Percentiles rank a stretch among this genome's conserved stretches.
phyloP scores from a whole-genome alignment of 2,888 invertebrate genomes.

The Patella depressa region DNA sequence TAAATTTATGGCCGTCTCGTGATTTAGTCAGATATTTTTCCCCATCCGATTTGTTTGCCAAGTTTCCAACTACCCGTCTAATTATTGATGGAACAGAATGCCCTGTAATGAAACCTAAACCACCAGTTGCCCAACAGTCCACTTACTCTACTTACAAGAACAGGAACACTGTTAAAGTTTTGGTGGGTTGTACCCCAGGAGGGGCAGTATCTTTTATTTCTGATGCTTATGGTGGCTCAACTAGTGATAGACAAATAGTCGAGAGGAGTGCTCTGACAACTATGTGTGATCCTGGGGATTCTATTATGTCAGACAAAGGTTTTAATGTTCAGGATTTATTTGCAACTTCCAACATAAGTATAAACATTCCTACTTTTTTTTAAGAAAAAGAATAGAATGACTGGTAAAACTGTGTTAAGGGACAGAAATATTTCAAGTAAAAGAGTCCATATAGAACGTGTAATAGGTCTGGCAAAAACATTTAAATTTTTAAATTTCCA shows the following conservation, averaged over 20 bases:
- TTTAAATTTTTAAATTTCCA: constrained; percentile 27
- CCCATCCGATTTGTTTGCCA: constrained; percentile 22
- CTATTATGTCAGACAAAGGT: constrained; percentile 36
- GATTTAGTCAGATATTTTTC: constrained; percentile 15
- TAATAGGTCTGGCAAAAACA: constrained; percentile 36
- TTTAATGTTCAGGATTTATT: constrained; percentile 32
- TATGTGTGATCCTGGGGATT: constrained; percentile 37
- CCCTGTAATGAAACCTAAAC: constrained; percentile 15
- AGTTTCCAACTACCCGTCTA: constrained; percentile 23
- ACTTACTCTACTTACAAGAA: too few species aligned
- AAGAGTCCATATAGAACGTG: constrained; percentile 41
- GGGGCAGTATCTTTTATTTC: not conserved
- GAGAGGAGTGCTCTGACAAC: constrained; percentile 27
- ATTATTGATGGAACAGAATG: constrained; percentile 19
- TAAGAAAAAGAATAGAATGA: constrained; percentile 32
- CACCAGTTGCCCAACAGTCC: constrained; percentile 4
- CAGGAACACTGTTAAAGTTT: too few species aligned
- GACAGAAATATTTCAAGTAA: constrained; percentile 42
- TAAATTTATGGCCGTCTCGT: constrained; percentile 22
- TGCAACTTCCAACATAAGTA: constrained; percentile 29
- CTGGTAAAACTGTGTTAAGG: constrained; percentile 21
- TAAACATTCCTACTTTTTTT: constrained; percentile 42
- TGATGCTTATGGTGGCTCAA: constrained; percentile 34
- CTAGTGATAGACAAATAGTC: constrained; percentile 39
- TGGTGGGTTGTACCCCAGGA: too few species aligned